Base-by-base conservation (phyloP, 2,888 invertebrate species). In the Lottia scabra region DNA sequence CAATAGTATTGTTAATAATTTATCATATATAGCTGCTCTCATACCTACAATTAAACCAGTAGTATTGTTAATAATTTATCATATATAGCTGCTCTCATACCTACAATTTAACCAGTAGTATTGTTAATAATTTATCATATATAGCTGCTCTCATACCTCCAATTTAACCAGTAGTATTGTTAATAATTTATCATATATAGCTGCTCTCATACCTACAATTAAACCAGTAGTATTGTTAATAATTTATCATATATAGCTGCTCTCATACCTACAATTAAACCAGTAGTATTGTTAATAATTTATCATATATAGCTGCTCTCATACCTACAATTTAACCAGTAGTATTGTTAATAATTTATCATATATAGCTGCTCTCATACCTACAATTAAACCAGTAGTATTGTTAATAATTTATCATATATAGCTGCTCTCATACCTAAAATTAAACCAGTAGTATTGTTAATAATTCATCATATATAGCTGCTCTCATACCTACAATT, bases 201-300 rank as follows among this genome's bases (percentile, higher is more conserved):
- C 98, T 91, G 98, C 98, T 80, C 99, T 92, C 98, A 98, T 98
- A 62, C 98, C 98, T 89, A 73, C 23, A 78, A 72, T 63, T 66
- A 65, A 43, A 68, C 38, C 38, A 38, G 38, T 38, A 38, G 38
- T 30, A 30, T 30, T 30, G 30, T 30, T 30, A 30, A 30, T 83
- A 99, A 91, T 91, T 99, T 99, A 89, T 99, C 99, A 90, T 99
- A 99, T 75, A 98, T 93, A 45, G 99, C 98, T 91, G 98, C 98
- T 80, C 99, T 92, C 98, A 98, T 98, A 62, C 98, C 98, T 89
- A 73, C 23, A 78, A 72, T 63, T 66, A 65, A 43, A 68, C 38
- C 38, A 38, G 38, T 38, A 38, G 38, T 30, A 30, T 30, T 30
- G 30, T 30, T 30, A 30, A 30, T 83, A 99, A 91, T 91, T 99